These are phyloP conservation scores for Hemicrepidius hirtus DNA, from an alignment of 2,888 invertebrate genomes.

Conservation along the genomic window DNA sequence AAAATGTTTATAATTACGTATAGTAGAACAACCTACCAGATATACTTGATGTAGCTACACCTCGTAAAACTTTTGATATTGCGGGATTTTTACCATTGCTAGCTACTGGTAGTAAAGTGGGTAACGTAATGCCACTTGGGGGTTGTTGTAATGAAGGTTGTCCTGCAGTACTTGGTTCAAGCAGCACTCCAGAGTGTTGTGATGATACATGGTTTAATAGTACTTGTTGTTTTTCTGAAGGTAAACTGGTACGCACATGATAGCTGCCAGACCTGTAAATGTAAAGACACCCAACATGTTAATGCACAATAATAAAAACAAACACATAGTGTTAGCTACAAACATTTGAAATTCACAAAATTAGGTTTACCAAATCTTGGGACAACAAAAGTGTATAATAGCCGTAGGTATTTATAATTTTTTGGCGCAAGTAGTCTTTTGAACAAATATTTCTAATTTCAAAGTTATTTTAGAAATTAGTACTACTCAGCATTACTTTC, in stretches of 20 bases:
- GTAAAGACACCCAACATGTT: slow-evolving; percentile 16
- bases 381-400: no score
- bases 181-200: slow-evolving; percentile 68
- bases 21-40: slow-evolving; percentile 73
- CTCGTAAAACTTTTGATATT: slow-evolving; percentile 74
- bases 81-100: slow-evolving; percentile 65
- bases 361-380: no score
- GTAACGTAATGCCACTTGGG: slow-evolving; percentile 50
- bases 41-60: slow-evolving; percentile 76
- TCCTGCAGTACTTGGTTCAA: slow-evolving; percentile 70
- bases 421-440: no score
- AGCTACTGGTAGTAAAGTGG: slow-evolving; percentile 53
- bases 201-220: slow-evolving; percentile 68
- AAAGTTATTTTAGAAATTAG: no score
- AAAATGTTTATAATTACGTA: no score
- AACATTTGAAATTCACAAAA: no score
- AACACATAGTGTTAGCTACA: no score
- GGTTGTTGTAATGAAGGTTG: slow-evolving; percentile 61
- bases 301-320: no score
- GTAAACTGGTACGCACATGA: slow-evolving; percentile 74
- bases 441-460: no score
- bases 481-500: no score
- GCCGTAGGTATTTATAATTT: no score
- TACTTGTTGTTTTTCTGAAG: slow-evolving; percentile 72
- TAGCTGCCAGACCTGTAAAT: slow-evolving; percentile 77